Evolutionary conservation across 2,888 invertebrate genomes (phyloP).

Genomic region (Yponomeuta cagnagella): DNA sequence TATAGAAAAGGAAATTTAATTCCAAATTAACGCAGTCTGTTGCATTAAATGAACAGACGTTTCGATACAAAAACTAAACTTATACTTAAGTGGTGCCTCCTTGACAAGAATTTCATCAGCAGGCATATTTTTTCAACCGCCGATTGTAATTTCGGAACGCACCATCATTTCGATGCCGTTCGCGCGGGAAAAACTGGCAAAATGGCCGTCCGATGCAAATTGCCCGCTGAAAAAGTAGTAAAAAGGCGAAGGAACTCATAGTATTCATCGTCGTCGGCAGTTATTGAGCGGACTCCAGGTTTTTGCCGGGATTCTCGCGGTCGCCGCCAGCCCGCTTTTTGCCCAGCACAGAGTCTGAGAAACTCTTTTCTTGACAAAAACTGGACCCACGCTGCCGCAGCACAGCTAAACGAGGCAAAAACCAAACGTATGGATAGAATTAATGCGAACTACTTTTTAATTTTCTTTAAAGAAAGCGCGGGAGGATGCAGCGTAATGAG

Average conservation of each 20-base stretch:
- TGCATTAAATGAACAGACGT: constrained; percentile 17
- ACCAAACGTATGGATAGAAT: constrained; percentile 67
- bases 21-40: constrained; percentile 5
- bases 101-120: constrained; percentile 58
- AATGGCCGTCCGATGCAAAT: constrained; percentile 61
- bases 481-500: constrained; percentile 73
- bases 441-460: constrained; percentile 70
- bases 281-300: constrained; percentile 62
- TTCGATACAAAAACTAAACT: constrained; percentile 24
- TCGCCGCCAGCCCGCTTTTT: constrained; percentile 47
- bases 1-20: background rate
- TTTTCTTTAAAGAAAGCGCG: constrained; percentile 72
- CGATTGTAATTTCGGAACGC: constrained; percentile 51
- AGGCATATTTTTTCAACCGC: constrained; percentile 39
- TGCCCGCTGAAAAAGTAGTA: constrained; percentile 58
- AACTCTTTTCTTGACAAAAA: constrained; percentile 54
- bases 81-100: constrained; percentile 56
- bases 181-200: constrained; percentile 57
- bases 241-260: constrained; percentile 70
- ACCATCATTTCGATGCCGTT: constrained; percentile 41
- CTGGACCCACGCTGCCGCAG: constrained; percentile 46
- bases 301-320: constrained; percentile 49
- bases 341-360: constrained; percentile 55
- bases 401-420: constrained; percentile 52
- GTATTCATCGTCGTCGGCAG: constrained; percentile 69